These are phyloP conservation scores for Solea solea DNA, from an alignment of 2,113 vertebrate species.

Conservation along the genomic window DNA sequence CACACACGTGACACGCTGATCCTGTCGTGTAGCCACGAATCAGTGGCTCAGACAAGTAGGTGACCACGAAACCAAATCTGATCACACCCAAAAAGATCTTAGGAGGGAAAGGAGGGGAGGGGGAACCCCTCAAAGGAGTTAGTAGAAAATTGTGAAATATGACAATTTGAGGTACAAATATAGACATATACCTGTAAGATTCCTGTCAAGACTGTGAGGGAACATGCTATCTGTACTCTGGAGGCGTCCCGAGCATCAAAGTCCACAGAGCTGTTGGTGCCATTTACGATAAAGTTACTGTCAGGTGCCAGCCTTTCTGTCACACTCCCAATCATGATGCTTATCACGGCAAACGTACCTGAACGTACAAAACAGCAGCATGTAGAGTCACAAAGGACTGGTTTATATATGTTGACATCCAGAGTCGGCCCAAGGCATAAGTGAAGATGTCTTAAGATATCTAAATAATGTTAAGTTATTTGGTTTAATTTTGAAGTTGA, in stretches of 20 bases:
- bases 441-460: too few relatives aligned
- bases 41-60: constrained; percentile 93
- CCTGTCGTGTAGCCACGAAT: constrained; percentile 92
- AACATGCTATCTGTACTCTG: constrained; percentile 85
- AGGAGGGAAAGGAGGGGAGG: neutral
- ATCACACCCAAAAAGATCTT: constrained; percentile 91
- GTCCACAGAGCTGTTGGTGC: constrained; percentile 76
- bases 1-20: constrained; percentile 86
- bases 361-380: constrained; percentile 8
- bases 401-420: neutral
- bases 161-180: neutral
- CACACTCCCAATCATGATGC: constrained; percentile 92
- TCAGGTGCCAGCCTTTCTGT: constrained; percentile 84
- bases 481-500: too few relatives aligned
- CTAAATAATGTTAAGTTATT: too few relatives aligned
- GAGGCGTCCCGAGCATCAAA: constrained; percentile 46
- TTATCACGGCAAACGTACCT: constrained; percentile 95
- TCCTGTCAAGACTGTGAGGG: constrained; percentile 85
- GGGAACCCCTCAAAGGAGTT: neutral
- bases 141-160: neutral
- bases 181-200: constrained; percentile 86
- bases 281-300: constrained; percentile 72
- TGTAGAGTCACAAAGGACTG: neutral
- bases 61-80: constrained; percentile 94
- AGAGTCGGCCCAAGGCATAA: too few relatives aligned